Evolutionary conservation across 1,140 invertebrate species (phyloP).

Genomic region (Diorhabda elongata): DNA sequence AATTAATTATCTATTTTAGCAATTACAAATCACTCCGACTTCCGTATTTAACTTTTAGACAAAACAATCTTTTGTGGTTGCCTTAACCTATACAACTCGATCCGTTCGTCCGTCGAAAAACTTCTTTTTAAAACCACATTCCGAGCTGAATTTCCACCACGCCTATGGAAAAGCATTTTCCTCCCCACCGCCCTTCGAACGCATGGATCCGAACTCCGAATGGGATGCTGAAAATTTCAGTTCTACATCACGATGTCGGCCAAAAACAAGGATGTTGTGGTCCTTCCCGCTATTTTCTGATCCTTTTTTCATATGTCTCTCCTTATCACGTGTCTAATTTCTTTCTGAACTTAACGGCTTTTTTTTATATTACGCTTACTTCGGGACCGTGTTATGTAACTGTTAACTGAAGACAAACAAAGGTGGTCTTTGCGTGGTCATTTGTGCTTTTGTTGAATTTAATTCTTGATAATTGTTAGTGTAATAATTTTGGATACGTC

Average conservation of each 20-base stretch:
- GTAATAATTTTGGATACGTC: too few relatives aligned
- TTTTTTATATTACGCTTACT: neutral
- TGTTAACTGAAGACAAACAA: too few relatives aligned
- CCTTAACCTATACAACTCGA: too few relatives aligned
- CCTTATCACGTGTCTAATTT: constrained; percentile 7
- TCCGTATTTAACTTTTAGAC: too few relatives aligned
- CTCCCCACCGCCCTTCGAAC: constrained; percentile 12
- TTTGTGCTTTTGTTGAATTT: too few relatives aligned
- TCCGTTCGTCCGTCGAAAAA: neutral
- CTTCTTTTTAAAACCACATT: neutral
- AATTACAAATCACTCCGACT: too few relatives aligned
- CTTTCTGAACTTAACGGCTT: neutral
- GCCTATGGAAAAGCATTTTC: constrained; percentile 10
- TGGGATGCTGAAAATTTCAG: constrained; percentile 18
- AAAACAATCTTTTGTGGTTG: too few relatives aligned
- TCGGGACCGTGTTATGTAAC: neutral
- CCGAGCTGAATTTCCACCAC: constrained; percentile 5
- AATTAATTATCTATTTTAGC: too few relatives aligned
- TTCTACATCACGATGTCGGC: constrained; percentile 16
- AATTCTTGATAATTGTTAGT: too few relatives aligned
- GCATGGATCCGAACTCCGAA: constrained; percentile 13
- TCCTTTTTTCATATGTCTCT: constrained; percentile 6
- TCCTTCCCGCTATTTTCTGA: constrained; percentile 16
- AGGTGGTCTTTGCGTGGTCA: too few relatives aligned
- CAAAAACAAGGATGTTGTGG: constrained; percentile 15